Percentiles rank a stretch among this genome's conserved stretches.
phyloP scores from a whole-genome alignment of 1,140 invertebrate genomes.

The Pygmarrhopalites habei region DNA sequence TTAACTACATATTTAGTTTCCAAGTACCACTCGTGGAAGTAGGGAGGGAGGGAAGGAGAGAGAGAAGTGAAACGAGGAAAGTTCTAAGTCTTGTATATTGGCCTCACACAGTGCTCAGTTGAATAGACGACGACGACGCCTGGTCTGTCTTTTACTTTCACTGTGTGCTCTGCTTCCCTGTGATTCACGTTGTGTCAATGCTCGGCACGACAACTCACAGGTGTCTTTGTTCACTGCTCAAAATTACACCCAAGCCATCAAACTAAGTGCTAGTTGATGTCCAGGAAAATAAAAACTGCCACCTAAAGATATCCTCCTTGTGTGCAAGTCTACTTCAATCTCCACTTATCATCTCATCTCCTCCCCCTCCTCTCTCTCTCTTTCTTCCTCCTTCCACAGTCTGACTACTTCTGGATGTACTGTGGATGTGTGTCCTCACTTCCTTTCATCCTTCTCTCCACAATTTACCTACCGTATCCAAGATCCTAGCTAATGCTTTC shows the following conservation, averaged over 20 bases:
- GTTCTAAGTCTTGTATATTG: constrained; percentile 40
- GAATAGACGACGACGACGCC: constrained; percentile 19
- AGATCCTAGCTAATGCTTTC: constrained; percentile 26
- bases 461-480: background rate
- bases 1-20: too few species aligned
- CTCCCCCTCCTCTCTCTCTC: background rate
- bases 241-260: constrained; percentile 40
- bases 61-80: constrained; percentile 24
- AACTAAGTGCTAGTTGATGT: constrained; percentile 40
- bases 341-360: constrained; percentile 29
- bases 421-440: too few species aligned
- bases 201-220: constrained; percentile 17
- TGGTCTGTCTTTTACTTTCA: background rate
- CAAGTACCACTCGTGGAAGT: too few species aligned
- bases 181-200: constrained; percentile 21
- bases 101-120: constrained; percentile 28
- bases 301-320: constrained; percentile 27
- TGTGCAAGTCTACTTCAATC: constrained; percentile 17
- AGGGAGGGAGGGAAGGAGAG: background rate
- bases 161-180: background rate
- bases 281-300: constrained; percentile 37
- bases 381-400: background rate
- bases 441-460: constrained; percentile 4
- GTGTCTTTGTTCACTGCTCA: constrained; percentile 40
- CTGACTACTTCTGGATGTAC: background rate